Conservation (phyloP, 2,113 vertebrate genomes). For the Paracanthobrama guichenoti region DNA sequence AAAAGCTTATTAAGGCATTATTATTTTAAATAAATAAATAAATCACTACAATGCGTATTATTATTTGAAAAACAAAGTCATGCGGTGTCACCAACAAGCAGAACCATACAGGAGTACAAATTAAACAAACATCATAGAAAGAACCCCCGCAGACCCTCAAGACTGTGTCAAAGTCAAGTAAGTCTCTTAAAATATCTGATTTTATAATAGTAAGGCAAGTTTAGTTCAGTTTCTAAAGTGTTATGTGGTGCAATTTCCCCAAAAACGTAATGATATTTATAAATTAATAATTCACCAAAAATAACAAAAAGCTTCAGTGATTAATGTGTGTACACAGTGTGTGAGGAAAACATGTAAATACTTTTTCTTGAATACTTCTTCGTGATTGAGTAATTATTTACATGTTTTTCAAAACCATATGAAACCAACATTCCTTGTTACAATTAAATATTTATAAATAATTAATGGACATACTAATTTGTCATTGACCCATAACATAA, state of each 20-base stretch:
- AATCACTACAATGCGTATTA: background rate
- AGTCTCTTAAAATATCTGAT: background rate
- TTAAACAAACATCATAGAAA: no score
- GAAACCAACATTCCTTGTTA: background rate
- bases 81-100: background rate
- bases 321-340: background rate
- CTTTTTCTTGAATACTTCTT: background rate
- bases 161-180: background rate
- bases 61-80: background rate
- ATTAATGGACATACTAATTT: background rate
- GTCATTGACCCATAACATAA: background rate
- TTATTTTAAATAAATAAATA: background rate
- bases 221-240: background rate
- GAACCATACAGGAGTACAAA: background rate
- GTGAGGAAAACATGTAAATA: background rate
- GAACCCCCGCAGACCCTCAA: no score
- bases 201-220: background rate
- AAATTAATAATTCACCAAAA: background rate
- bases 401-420: background rate
- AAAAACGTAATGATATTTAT: background rate
- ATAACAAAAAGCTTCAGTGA: no score
- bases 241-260: background rate
- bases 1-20: no score
- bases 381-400: background rate
- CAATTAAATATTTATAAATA: background rate